Evolutionary conservation across 2,888 invertebrate genomes (phyloP), one percentile per base, ranked within the genome.

Genomic region (Perdita meconis): DNA sequence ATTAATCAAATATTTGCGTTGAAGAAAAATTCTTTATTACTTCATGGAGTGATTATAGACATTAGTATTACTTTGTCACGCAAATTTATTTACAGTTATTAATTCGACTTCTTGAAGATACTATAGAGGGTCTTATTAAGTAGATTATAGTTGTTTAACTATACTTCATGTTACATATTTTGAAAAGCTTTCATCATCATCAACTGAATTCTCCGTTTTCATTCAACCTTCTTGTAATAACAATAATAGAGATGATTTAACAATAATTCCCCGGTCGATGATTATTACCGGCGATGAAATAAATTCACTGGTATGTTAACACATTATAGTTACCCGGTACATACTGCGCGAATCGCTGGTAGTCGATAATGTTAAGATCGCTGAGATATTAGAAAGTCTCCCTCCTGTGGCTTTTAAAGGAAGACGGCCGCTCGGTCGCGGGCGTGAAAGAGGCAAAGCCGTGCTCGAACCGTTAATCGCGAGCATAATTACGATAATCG

Each of bases 401-500:
- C 57, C 55, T 67, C 57, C 22, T 22, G 44, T 34, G 44, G 61
- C 24, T 47, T 47, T n/a, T n/a, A 53, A 47, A 71, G 38, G 51
- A 63, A 60, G 78, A 75, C 44, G 69, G 78, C 66, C 71, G 56
- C 68, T 30, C 61, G 57, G 53, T 66, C 64, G 67, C 78, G 74
- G 82, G 80, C 73, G 82, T 75, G 79, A 80, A 78, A 70, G 82
- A 78, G 81, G 77, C 71, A 70, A 78, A 77, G 57, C 61, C 67
- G 53, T 67, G 80, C 75, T 56, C 69, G 80, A 76, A 81, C 81
- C 87, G 87, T 89, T 89, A 89, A 89, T 88, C 87, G 86, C 79
- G 60, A 83, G 71, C 79, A 85, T 89, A 89, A 89, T 89, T 89
- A 87, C 88, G 89, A 89, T 89, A 89, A 89, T 89, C 87, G 86